Percentiles rank a stretch among this genome's conserved stretches.
These are phyloP conservation scores for Parnassius orleans DNA, from an alignment of 2,888 invertebrate genomes.

Conservation along the genomic window DNA sequence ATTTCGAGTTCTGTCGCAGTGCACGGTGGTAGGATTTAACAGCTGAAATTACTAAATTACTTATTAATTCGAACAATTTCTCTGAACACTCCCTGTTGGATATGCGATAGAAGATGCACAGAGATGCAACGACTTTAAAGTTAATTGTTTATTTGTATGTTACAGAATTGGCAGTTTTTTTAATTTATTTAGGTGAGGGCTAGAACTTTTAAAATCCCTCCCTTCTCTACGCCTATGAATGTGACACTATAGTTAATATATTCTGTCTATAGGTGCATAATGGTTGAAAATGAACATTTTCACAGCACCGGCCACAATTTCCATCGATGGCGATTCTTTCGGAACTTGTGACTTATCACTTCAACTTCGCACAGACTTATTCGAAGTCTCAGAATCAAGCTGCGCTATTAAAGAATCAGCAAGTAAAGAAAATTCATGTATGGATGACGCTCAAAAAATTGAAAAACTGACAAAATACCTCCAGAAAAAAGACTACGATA, in stretches of 20 bases:
- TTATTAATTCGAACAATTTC: too few species aligned
- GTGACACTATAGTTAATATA: slow-evolving; percentile 6
- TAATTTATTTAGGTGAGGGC: too few species aligned
- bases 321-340: slow-evolving; percentile 46
- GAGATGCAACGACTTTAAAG: too few species aligned
- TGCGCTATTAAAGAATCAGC: slow-evolving; percentile 46
- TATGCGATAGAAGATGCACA: too few species aligned
- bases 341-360: slow-evolving; percentile 54
- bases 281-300: slow-evolving; percentile 60
- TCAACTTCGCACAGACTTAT: slow-evolving; percentile 54
- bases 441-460: slow-evolving; percentile 65
- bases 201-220: too few species aligned
- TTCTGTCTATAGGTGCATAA: slow-evolving; percentile 66
- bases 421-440: slow-evolving; percentile 41
- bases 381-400: slow-evolving; percentile 38
- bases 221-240: background rate
- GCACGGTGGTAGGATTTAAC: too few species aligned
- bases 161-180: too few species aligned
- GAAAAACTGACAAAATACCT: slow-evolving; percentile 75
- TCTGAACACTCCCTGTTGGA: too few species aligned
- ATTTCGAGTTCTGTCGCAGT: too few species aligned
- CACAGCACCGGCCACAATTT: slow-evolving; percentile 58
- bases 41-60: too few species aligned
- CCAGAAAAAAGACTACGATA: slow-evolving; percentile 41
- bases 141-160: too few species aligned